Base-by-base conservation (phyloP, 2,888 invertebrate genomes). In the Camptogramma bilineatum region DNA sequence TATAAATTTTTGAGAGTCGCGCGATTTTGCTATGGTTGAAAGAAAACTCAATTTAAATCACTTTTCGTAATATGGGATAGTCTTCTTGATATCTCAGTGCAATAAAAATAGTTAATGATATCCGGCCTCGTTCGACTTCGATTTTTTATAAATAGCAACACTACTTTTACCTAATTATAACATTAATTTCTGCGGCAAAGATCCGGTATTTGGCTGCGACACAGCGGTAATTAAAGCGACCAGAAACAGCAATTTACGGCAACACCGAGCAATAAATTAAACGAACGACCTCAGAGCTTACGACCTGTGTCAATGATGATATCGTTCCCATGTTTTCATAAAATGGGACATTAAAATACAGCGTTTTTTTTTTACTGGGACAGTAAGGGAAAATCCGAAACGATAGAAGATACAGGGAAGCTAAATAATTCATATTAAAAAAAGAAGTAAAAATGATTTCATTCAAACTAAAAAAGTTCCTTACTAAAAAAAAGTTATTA, bases 211-310 rank as follows among this genome's bases (percentile, higher is more conserved):
- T 74, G 76, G 67, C 66, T 65, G 71, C 77, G 76, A 80, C 81
- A 78, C 69, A 72, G 66, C 72, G 73, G 81, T 79, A 85, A 86
- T 85, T 85, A 83, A 82, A 84, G 73, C 80, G 76, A 79, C 78
- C 80, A 78, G 79, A 65, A 81, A 81, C 83, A 78, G 69, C 76
- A 81, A 83, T 84, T 85, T 83, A 85, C 85, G 80, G 84, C 78
- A 81, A 82, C 78, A 82, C 79, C 75, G 76, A 55, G 69, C 73
- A 57, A 82, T 85, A 83, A 85, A 85, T 83, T 82, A 76, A 74
- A 75, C 66, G 62, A 76, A 70, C 65, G 64, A 68, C 68, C 72
- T 62, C 53, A 59, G 67, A 58, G 62, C 64, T 62, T 54, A 66
- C 59, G 71, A 77, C 77, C 77, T 79, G 75, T 77, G 78, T 78